phyloP scores from a whole-genome alignment of 2,113 vertebrate species.

The Strix aluco region DNA sequence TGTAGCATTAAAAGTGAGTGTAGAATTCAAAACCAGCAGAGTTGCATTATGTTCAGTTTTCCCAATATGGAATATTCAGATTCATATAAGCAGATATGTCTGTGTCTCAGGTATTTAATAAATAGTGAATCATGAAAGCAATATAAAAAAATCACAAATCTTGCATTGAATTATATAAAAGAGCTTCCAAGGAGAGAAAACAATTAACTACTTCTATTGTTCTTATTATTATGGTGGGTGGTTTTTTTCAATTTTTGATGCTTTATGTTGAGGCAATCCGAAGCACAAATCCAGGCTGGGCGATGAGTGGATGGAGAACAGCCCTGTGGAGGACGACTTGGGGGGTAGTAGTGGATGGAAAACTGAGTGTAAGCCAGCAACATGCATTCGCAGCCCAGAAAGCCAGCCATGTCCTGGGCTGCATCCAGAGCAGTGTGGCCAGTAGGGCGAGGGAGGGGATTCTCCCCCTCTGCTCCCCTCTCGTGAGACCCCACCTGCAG shows the following conservation, averaged over 20 bases:
- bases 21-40: neutral
- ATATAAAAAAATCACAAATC: neutral
- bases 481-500: too few species aligned
- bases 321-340: too few species aligned
- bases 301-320: too few species aligned
- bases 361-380: too few species aligned
- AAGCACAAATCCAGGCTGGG: too few species aligned
- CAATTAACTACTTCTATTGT: neutral
- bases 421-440: too few species aligned
- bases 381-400: too few species aligned
- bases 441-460: too few species aligned
- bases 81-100: neutral
- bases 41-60: neutral
- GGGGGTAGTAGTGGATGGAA: too few species aligned
- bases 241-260: neutral
- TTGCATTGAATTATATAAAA: neutral
- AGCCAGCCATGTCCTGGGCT: too few species aligned
- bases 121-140: neutral
- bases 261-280: neutral
- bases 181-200: neutral
- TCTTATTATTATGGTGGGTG: neutral
- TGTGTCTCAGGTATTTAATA: neutral
- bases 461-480: too few species aligned
- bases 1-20: neutral
- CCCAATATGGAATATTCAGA: neutral